A percentile compares a stretch with the other conserved stretches of the same genome.
phyloP scores from a whole-genome alignment of 1,140 invertebrate genomes.

The Megathymus violae region DNA sequence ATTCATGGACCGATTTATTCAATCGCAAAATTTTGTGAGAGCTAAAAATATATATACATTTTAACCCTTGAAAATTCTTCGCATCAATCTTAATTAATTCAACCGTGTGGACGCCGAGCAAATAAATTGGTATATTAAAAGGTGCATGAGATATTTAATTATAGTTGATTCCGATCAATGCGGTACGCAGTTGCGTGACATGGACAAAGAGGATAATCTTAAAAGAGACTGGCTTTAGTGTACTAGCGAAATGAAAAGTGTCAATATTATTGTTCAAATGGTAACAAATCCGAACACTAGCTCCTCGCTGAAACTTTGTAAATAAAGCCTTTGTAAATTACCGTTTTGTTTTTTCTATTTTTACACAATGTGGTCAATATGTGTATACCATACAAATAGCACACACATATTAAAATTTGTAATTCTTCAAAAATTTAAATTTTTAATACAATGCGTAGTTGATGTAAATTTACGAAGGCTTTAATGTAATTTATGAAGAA shows the following conservation, averaged over 20 bases:
- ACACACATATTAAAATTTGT: no score
- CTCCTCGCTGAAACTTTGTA: no score
- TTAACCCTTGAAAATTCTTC: slow-evolving; percentile 46
- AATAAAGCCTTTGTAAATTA: not conserved
- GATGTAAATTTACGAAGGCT: no score
- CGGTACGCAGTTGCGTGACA: slow-evolving; percentile 67
- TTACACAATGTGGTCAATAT: no score
- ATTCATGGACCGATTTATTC: slow-evolving; percentile 45
- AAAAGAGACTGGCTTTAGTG: slow-evolving; percentile 45
- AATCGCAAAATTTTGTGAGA: slow-evolving; percentile 38
- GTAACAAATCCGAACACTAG: no score
- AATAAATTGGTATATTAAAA: slow-evolving; percentile 77
- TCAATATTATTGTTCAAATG: slow-evolving; percentile 4
- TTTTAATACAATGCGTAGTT: no score
- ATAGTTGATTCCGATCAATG: slow-evolving; percentile 69
- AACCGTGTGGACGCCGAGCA: slow-evolving; percentile 50
- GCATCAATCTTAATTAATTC: slow-evolving; percentile 78
- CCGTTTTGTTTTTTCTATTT: no score
- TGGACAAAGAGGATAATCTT: slow-evolving; percentile 57
- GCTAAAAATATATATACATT: slow-evolving; percentile 46
- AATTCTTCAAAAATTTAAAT: no score
- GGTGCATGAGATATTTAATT: slow-evolving; percentile 78
- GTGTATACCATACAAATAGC: no score
- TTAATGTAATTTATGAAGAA: no score
- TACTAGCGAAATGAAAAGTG: slow-evolving; percentile 41